Base-by-base conservation (phyloP, 2,888 invertebrate species). In the Sphaeridia pumilis region DNA sequence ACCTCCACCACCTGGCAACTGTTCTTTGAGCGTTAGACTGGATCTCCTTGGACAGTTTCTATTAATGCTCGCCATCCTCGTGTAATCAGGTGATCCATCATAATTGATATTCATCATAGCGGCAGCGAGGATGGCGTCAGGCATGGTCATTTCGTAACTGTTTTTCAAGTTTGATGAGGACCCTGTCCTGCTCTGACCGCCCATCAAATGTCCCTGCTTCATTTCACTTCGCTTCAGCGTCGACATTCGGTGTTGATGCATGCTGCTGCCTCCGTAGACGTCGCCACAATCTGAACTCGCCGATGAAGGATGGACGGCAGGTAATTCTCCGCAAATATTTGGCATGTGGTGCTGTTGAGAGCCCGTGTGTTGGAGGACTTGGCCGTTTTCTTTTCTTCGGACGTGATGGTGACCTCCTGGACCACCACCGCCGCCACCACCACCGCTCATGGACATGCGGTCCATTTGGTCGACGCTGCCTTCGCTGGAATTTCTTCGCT, bases 401-500 rank as follows among this genome's bases (percentile, higher is more conserved):
- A 48, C 36, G 35, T 46, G 51, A 52, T 46, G 50, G 12, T 43
- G 38, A 4, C 38, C 36, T n/a, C n/a, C n/a, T n/a, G n/a, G n/a
- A n/a, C n/a, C n/a, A n/a, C n/a, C n/a, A n/a, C n/a, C n/a, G n/a
- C n/a, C n/a, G n/a, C n/a, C n/a, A n/a, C n/a, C n/a, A 38, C 38
- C 38, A 22, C 52, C 54, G n/a, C 47, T 46, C 25, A 44, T 21
- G 41, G 48, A 46, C 26, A 49, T 49, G n/a, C n/a, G n/a, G 28
- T 44, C 49, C n/a, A 25, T 22, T 25, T 49, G 45, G 21, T 49
- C 54, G 49, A 52, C n/a, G 43, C 56, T 36, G 43, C 36, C 21
- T 41, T 55, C 52, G 44, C 52, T 46, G 46, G 57, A 51, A 28
- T 56, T 58, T 43, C 60, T 53, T 58, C 84, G 83, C 70, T 87